Percentiles rank a stretch among this genome's conserved stretches.
These are phyloP conservation scores for Agelastica alni DNA, from an alignment of 2,888 invertebrate species.

Conservation along the genomic window DNA sequence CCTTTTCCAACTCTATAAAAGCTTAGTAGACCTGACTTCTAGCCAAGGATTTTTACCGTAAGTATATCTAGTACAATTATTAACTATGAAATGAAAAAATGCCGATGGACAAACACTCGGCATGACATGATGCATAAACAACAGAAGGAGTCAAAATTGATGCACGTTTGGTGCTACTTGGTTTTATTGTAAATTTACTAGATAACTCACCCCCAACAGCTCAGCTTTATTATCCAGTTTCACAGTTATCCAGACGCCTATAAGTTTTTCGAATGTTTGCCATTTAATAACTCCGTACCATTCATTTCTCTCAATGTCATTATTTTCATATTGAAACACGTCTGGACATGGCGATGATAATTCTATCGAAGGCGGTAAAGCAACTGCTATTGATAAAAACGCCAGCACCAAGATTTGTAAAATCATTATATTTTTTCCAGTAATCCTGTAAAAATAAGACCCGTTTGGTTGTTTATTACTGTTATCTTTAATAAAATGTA, in stretches of 20 bases:
- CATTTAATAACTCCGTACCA: constrained; percentile 66
- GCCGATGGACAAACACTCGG: too few relatives aligned
- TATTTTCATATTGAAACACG: constrained; percentile 51
- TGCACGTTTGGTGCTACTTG: too few relatives aligned
- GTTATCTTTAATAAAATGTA: too few relatives aligned
- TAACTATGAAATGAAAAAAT: not conserved
- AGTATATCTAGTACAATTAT: too few relatives aligned
- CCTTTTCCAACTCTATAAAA: too few relatives aligned
- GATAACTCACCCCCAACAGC: constrained; percentile 65
- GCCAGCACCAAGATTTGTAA: constrained; percentile 1
- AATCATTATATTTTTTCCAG: too few relatives aligned
- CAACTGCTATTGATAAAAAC: constrained; percentile 8
- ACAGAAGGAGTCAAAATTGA: too few relatives aligned
- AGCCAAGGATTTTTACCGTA: not conserved
- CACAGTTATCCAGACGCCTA: constrained; percentile 65
- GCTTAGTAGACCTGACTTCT: too few relatives aligned
- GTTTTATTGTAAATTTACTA: too few relatives aligned
- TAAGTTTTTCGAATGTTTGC: constrained; percentile 61
- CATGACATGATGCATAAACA: too few relatives aligned
- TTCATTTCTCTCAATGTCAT: constrained; percentile 57
- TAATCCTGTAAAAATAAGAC: too few relatives aligned
- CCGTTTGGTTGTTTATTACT: too few relatives aligned
- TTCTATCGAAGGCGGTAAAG: constrained; percentile 4
- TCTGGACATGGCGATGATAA: constrained; percentile 62
- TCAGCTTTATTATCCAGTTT: constrained; percentile 64